Conservation (phyloP, 23 tunicate genomes). For the Trididemnum clinides region DNA sequence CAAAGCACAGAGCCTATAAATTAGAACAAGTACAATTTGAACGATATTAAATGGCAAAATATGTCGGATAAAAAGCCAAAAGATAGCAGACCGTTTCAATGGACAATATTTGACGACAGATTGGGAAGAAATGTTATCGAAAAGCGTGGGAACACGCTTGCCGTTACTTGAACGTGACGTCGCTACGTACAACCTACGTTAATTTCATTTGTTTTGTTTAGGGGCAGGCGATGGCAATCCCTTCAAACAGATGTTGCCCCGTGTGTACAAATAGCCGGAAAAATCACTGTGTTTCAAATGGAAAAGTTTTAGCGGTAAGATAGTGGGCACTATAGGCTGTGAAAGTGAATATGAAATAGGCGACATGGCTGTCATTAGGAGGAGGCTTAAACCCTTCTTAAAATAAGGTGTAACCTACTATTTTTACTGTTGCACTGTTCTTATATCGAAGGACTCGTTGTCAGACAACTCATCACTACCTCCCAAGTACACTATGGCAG, state of each 20-base stretch:
- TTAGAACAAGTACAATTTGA: neutral
- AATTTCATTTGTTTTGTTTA: constrained; percentile 3
- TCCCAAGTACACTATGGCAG: no score
- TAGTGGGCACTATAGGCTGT: no score
- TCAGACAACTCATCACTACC: no score
- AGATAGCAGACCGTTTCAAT: neutral
- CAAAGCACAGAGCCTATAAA: neutral
- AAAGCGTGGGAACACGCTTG: constrained; percentile 3
- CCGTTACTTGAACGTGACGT: neutral
- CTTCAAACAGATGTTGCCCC: constrained; percentile 81
- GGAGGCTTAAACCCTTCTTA: no score
- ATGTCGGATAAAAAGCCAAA: neutral
- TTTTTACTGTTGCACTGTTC: no score
- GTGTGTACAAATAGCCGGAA: constrained; percentile 37
- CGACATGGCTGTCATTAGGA: no score
- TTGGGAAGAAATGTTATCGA: neutral
- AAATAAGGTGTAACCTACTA: no score
- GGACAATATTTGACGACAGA: neutral
- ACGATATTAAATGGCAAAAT: neutral
- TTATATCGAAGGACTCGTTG: no score
- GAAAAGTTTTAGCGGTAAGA: constrained; percentile 65
- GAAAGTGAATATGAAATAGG: no score
- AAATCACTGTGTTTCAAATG: constrained; percentile 46
- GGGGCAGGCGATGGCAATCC: constrained; percentile 71
- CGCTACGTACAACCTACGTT: neutral